Evolutionary conservation across 1,140 invertebrate species (phyloP), one percentile per base, ranked within the genome.

Genomic region (Sycophila sp.): DNA sequence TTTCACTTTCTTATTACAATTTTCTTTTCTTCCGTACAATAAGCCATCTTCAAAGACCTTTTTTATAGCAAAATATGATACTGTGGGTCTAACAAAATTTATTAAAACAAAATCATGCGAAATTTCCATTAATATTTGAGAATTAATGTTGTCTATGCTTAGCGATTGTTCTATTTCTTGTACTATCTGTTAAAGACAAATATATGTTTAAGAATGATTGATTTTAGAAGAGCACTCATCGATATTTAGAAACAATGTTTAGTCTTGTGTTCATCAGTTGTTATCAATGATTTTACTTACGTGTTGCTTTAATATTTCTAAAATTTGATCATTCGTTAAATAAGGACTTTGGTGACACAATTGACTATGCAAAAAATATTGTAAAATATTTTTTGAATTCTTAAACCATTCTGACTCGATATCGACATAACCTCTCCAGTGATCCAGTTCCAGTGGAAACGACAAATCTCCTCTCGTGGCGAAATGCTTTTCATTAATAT

Each of bases 401-500:
- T 45, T 58, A n/a, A 58, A 62, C n/a, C 72, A 75, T 8, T 42
- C 1, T 15, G 69, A 56, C 13, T 59, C 55, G n/a, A 30, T 49
- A 10, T 71, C 5, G 10, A 87, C 71, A 75, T 81, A 81, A 70
- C 78, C 81, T 73, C 79, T 83, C 89, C 89, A 90, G 22, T 83
- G 81, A 76, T 85, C 79, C n/a, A 84, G 69, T 42, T 79, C 84
- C 47, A 79, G 80, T 59, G 83, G 80, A 77, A 89, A 89, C 80
- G 84, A 87, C 10, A 88, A 81, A 38, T 90, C 89, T 34, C 88
- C 88, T 67, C 83, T 80, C 36, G 53, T 74, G 26, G 73, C 60
- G 15, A 88, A 77, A 72, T 87, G 84, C 45, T 85, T 81, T 7
- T 74, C 78, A 71, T 89, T 88, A 74, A 85, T 78, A 79, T 88